These are phyloP conservation scores for Cephus cinctus DNA, from an alignment of 1,140 invertebrate species.

Conservation along the genomic window DNA sequence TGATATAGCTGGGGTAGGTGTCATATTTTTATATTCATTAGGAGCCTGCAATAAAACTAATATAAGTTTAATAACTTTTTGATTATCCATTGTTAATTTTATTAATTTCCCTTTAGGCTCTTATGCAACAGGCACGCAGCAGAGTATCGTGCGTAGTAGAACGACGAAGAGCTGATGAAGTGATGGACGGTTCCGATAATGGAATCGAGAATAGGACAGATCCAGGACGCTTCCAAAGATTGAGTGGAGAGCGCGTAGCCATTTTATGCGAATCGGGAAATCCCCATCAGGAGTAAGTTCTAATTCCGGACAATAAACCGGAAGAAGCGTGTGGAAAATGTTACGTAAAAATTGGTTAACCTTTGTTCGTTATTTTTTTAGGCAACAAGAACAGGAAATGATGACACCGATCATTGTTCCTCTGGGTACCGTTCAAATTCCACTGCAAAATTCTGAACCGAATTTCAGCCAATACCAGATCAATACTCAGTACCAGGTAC, in stretches of 20 bases:
- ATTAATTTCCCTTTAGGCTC: slow-evolving; percentile 33
- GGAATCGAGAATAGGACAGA: slow-evolving; percentile 65
- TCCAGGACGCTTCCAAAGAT: slow-evolving; percentile 67
- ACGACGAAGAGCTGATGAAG: slow-evolving; percentile 77
- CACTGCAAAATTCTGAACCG: slow-evolving; percentile 42
- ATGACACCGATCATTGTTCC: slow-evolving; percentile 54
- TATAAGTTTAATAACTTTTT: slow-evolving; percentile 1
- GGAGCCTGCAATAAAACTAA: slow-evolving; percentile 1
- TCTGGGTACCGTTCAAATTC: slow-evolving; percentile 49
- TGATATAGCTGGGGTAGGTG: slow-evolving; percentile 69
- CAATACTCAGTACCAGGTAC: slow-evolving; percentile 47
- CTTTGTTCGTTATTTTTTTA: slow-evolving; percentile 14
- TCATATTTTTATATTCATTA: slow-evolving; percentile 8
- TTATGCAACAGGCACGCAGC: slow-evolving; percentile 50
- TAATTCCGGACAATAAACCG: neutral
- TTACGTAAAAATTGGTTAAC: neutral
- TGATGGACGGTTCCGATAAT: slow-evolving; percentile 65
- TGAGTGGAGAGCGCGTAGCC: slow-evolving; percentile 80
- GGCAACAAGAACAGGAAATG: slow-evolving; percentile 46
- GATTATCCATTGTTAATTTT: too few species aligned
- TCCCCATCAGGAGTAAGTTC: slow-evolving; percentile 61
- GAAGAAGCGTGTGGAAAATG: neutral
- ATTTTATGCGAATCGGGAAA: slow-evolving; percentile 81
- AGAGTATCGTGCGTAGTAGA: slow-evolving; percentile 88
- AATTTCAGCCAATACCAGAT: slow-evolving; percentile 45